phyloP scores from a whole-genome alignment of 2,797 vertebrate genomes.

The Neopelma chrysocephalum region DNA sequence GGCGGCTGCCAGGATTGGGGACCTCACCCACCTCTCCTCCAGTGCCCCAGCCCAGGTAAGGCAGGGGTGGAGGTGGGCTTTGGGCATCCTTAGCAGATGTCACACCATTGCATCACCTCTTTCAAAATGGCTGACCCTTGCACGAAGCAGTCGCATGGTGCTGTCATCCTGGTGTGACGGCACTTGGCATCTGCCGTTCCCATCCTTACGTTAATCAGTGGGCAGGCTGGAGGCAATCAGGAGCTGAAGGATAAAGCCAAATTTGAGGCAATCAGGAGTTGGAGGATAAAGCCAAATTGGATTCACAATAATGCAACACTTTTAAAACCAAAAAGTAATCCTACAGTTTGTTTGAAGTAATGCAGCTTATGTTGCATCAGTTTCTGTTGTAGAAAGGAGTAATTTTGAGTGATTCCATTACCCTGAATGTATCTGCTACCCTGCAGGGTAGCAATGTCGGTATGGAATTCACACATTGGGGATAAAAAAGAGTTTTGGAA shows the following conservation, averaged over 20 bases:
- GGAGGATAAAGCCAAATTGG: not conserved
- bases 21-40: slow-evolving; percentile 82
- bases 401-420: not conserved
- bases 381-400: not conserved
- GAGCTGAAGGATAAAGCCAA: not conserved
- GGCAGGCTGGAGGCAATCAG: not conserved
- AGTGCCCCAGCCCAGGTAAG: slow-evolving; percentile 83
- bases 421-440: not conserved
- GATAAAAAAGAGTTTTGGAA: not conserved
- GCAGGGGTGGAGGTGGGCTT: not conserved
- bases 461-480: not conserved
- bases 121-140: not conserved
- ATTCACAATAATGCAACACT: not conserved
- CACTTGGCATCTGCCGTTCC: not conserved
- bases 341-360: not conserved
- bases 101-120: rapidly evolving
- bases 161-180: rapidly evolving
- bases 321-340: not conserved
- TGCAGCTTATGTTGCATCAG: not conserved
- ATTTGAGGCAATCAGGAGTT: not conserved
- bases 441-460: not conserved
- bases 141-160: rapidly evolving
- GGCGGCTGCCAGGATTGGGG: slow-evolving; percentile 90
- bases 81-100: not conserved
- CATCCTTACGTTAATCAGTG: not conserved